Evolutionary conservation across 2,113 vertebrate genomes (phyloP).

Genomic region (Microcebus tavaratra): DNA sequence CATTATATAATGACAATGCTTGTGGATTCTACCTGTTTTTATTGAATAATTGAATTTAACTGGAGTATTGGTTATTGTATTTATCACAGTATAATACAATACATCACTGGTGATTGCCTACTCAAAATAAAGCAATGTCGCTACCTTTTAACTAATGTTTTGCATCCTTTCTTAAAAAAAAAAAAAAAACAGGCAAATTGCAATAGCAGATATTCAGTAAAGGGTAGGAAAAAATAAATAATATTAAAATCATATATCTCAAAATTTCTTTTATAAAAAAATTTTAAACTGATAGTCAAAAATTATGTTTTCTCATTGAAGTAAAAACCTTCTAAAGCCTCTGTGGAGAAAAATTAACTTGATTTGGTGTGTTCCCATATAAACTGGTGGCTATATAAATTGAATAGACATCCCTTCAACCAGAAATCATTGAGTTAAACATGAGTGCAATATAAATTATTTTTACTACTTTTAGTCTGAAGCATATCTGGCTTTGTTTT

Average conservation of each 20-base stretch:
- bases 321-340: neutral
- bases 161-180: neutral
- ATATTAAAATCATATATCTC: neutral
- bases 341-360: neutral
- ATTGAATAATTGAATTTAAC: neutral
- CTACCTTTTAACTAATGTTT: neutral
- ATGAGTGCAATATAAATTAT: slow-evolving; percentile 4
- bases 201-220: neutral
- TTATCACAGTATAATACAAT: neutral
- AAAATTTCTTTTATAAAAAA: neutral
- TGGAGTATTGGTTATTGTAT: neutral
- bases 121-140: neutral
- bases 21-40: neutral
- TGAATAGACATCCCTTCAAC: neutral
- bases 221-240: neutral
- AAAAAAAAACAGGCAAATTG: neutral
- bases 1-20: neutral
- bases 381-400: neutral
- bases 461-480: neutral
- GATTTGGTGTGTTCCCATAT: neutral
- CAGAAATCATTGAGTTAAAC: neutral
- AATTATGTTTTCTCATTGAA: neutral
- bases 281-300: neutral
- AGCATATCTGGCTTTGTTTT: slow-evolving; percentile 3
- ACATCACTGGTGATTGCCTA: neutral